Conservation (phyloP, 2,797 vertebrate genomes). For the Notolabrus celidotus region DNA sequence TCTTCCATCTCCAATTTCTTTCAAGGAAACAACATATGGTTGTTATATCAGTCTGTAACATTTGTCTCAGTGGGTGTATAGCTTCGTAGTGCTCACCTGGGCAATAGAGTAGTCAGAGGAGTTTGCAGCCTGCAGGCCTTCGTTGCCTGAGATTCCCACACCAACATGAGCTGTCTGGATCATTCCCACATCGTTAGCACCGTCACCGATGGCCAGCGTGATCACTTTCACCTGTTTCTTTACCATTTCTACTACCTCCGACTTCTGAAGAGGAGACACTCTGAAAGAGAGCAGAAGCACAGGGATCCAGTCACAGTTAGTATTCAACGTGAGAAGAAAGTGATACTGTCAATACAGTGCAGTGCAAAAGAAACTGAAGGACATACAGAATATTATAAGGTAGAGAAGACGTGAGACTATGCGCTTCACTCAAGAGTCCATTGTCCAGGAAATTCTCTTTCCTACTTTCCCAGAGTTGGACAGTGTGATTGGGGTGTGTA, state of each 20-base stretch:
- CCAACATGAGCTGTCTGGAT: slow-evolving; percentile 98
- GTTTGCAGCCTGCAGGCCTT: slow-evolving; percentile 97
- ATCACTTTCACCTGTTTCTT: slow-evolving; percentile 98
- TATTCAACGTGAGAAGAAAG: no score
- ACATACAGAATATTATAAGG: not conserved
- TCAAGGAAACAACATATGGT: no score
- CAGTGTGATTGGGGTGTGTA: slow-evolving; percentile 15
- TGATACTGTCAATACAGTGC: no score
- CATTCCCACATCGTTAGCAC: slow-evolving; percentile 99
- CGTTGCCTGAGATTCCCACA: slow-evolving; percentile 97
- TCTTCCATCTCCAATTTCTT: no score
- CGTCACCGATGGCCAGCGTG: slow-evolving; percentile 96
- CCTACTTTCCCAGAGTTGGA: slow-evolving; percentile 2
- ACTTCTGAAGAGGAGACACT: slow-evolving; percentile 99
- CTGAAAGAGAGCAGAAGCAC: slow-evolving; percentile 73
- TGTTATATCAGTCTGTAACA: no score
- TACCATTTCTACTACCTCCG: slow-evolving; percentile 99
- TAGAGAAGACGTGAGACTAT: not conserved
- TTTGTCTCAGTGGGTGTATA: no score
- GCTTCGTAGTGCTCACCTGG: slow-evolving; percentile 84
- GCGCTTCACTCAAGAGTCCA: slow-evolving; percentile 4
- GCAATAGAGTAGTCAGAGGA: slow-evolving; percentile 99
- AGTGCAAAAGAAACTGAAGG: slow-evolving; percentile 10
- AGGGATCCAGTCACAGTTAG: not conserved
- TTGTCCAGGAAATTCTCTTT: slow-evolving; percentile 21